Evolutionary conservation across 2,797 vertebrate genomes (phyloP).

Genomic region (Rhinogobio ventralis): DNA sequence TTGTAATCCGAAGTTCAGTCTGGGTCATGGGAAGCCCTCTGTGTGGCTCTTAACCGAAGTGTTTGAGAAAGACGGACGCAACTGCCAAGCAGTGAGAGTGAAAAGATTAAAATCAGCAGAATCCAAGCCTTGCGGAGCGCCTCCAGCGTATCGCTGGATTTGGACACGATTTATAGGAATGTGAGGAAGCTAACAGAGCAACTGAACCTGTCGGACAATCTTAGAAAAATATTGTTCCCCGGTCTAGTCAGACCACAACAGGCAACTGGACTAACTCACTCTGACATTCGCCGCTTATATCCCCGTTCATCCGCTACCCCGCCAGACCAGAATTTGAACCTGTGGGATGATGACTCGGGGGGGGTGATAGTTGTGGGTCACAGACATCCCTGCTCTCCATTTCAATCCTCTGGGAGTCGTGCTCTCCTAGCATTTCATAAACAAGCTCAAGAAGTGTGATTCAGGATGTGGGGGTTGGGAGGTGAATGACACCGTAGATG

Average conservation of each 20-base stretch:
- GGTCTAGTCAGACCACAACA: slow-evolving; percentile 77
- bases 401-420: slow-evolving; percentile 74
- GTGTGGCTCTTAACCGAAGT: slow-evolving; percentile 19
- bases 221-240: slow-evolving; percentile 82
- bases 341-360: slow-evolving; percentile 39
- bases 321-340: slow-evolving; percentile 68
- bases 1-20: not conserved
- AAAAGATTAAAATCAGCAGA: slow-evolving; percentile 53
- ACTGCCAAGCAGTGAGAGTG: slow-evolving; percentile 19
- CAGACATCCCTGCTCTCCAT: slow-evolving; percentile 72
- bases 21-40: slow-evolving; percentile 15
- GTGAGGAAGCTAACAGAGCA: slow-evolving; percentile 61
- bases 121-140: slow-evolving; percentile 36
- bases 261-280: slow-evolving; percentile 79
- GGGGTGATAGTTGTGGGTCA: slow-evolving; percentile 53
- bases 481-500: slow-evolving; percentile 60
- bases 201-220: slow-evolving; percentile 73
- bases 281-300: slow-evolving; percentile 72
- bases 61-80: not conserved
- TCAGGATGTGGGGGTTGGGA: slow-evolving; percentile 72
- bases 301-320: slow-evolving; percentile 42
- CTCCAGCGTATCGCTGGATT: slow-evolving; percentile 41
- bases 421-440: slow-evolving; percentile 79
- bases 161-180: slow-evolving; percentile 53
- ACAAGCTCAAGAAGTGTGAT: slow-evolving; percentile 74